Conservation (phyloP, 2,888 invertebrate species). For the Leucania comma region DNA sequence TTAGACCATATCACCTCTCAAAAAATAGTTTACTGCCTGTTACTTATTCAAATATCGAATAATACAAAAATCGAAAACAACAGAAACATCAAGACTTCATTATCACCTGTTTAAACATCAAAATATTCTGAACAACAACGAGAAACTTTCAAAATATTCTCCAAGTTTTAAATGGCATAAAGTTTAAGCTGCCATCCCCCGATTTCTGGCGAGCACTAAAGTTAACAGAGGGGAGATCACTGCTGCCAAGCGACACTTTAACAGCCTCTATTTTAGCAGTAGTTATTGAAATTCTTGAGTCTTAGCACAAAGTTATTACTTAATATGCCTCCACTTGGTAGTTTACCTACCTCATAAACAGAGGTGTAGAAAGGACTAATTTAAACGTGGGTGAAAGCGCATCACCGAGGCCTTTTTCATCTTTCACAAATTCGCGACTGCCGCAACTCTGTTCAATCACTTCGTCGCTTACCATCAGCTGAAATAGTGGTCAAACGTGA, state of each 20-base stretch:
- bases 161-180: conserved; percentile 44
- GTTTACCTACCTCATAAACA: conserved; percentile 30
- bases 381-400: too few species aligned
- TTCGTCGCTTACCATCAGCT: too few species aligned
- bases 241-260: conserved; percentile 42
- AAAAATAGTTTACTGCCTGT: too few species aligned
- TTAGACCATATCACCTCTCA: too few species aligned
- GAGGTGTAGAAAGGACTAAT: too few species aligned
- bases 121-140: conserved; percentile 28
- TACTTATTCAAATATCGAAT: too few species aligned
- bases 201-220: conserved; percentile 45
- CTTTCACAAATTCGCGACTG: too few species aligned
- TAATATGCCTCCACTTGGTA: conserved; percentile 51
- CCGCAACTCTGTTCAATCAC: too few species aligned
- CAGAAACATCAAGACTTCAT: conserved; percentile 24
- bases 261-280: conserved; percentile 47
- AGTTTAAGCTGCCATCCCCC: conserved; percentile 31
- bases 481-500: too few species aligned
- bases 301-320: conserved; percentile 57
- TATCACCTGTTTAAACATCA: conserved; percentile 20
- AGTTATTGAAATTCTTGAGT: conserved; percentile 62
- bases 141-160: conserved; percentile 47
- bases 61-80: background rate
- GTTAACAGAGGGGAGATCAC: conserved; percentile 25
- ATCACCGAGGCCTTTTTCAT: too few species aligned